Base-by-base conservation (phyloP, 2,797 vertebrate species). In the Miichthys miiuy region DNA sequence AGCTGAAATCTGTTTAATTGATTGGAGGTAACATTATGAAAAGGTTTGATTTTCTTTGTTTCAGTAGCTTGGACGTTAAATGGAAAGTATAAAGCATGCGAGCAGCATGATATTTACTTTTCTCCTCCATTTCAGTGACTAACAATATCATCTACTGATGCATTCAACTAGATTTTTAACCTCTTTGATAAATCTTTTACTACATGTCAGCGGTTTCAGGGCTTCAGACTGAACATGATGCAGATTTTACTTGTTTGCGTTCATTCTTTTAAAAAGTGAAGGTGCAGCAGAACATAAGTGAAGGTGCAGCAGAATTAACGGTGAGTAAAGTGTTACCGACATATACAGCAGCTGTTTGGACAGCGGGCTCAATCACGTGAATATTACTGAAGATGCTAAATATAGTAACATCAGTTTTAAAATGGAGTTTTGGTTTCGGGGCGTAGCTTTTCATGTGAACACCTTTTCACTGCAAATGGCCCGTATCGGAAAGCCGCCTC, bases 391-490 rank as follows among this genome's bases (percentile, higher is more conserved):
- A 34, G 34, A 34, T 8, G 1, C 34, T 34, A 34, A 34, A 51
- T 13, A 50, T 41, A 64, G 68, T 17, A 50, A 41, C 34, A 51
- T 42, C n/a, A 44, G 47, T 75, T 34, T 38, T 18, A 41, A 75
- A 61, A 30, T 46, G n/a, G 11, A 48, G 18, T 12, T 8, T 58
- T 61, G 72, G 65, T 68, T 75, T 75, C 68, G 42, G 86, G 79
- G 85, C 44, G 86, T 61, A 83, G 82, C 80, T 75, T 56, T 17
- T 55, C 78, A 88, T 75, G 61, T 71, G 52, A 70, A 85, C 61
- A 46, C 76, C 88, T 86, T 80, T 86, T 87, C 82, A 88, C 60
- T 64, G 86, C 76, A 86, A 93, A 91, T 63, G 75, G 75, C 52
- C 79, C 76, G 3, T 80, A 70, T 80, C 52, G 71, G 84, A 88